Conservation (phyloP, 1,140 invertebrate genomes). For the Sweltsa coloradensis region DNA sequence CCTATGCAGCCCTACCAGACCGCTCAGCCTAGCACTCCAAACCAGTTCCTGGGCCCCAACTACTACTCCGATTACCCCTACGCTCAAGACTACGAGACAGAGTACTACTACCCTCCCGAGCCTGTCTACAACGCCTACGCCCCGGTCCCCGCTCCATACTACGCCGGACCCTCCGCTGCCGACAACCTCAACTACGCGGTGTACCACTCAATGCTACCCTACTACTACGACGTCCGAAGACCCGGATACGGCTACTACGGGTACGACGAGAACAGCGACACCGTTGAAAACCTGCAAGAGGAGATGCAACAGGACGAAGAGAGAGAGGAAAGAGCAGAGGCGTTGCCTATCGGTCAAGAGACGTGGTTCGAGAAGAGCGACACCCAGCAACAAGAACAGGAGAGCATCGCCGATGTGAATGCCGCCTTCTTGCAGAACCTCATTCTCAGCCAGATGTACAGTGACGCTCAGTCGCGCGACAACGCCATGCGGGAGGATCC, state of each 20-base stretch:
- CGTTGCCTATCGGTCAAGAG: constrained; percentile 45
- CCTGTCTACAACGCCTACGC: constrained; percentile 16
- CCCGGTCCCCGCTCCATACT: constrained; percentile 20
- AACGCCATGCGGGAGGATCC: no score
- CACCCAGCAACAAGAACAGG: constrained; percentile 10
- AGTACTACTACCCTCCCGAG: constrained; percentile 35
- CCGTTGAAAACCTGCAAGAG: constrained; percentile 27
- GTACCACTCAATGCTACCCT: constrained; percentile 27
- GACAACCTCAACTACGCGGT: constrained; percentile 28
- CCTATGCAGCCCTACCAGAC: constrained; percentile 8
- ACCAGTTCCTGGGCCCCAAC: constrained; percentile 18
- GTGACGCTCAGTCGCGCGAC: constrained; percentile 36
- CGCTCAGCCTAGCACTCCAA: constrained; percentile 23
- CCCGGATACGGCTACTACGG: constrained; percentile 24
- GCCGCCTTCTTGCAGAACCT: constrained; percentile 47
- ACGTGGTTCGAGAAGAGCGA: constrained; percentile 40
- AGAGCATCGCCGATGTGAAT: constrained; percentile 32
- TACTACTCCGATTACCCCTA: constrained; percentile 30
- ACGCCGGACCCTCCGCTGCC: constrained; percentile 20
- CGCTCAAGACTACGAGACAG: constrained; percentile 34
- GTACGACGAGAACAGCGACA: constrained; percentile 29
- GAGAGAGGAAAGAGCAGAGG: constrained; percentile 30
- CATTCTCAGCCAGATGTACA: constrained; percentile 46
- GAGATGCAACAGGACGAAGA: constrained; percentile 34
- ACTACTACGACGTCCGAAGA: constrained; percentile 28